A percentile compares a stretch with the other conserved stretches of the same genome.
Conservation (phyloP, 2,113 vertebrate genomes). For the Gasterosteus aculeatus region DNA sequence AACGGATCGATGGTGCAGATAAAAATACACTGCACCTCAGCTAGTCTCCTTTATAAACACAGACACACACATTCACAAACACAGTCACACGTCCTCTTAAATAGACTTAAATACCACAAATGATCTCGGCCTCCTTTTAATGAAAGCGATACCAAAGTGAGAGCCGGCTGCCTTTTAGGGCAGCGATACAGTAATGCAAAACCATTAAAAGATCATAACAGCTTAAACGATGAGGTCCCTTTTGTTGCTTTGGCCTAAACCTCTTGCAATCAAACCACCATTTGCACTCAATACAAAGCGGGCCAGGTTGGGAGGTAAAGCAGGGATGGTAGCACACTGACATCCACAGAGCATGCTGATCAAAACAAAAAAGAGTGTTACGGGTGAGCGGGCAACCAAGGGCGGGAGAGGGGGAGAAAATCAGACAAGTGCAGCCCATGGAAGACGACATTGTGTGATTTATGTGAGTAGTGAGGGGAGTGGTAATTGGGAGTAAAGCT, state of each 20-base stretch:
- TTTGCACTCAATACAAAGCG: slow-evolving; percentile 58
- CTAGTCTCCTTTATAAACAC: slow-evolving; percentile 70
- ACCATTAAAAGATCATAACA: slow-evolving; percentile 80
- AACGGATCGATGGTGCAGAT: slow-evolving; percentile 78
- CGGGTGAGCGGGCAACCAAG: not conserved
- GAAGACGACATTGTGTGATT: slow-evolving; percentile 70
- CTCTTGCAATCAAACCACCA: slow-evolving; percentile 65
- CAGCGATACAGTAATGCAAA: slow-evolving; percentile 73
- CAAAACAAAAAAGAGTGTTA: not conserved
- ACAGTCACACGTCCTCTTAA: slow-evolving; percentile 63
- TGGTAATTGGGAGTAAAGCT: slow-evolving; percentile 79
- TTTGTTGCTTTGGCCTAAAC: slow-evolving; percentile 67
- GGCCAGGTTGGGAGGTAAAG: slow-evolving; percentile 60
- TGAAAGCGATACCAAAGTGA: slow-evolving; percentile 76
- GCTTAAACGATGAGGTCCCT: slow-evolving; percentile 71
- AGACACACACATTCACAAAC: slow-evolving; percentile 63
- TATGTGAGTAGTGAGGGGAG: slow-evolving; percentile 69
- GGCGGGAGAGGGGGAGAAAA: slow-evolving; percentile 39
- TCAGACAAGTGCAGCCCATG: slow-evolving; percentile 58
- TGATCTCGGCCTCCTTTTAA: slow-evolving; percentile 70
- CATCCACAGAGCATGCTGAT: slow-evolving; percentile 19
- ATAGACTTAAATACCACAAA: slow-evolving; percentile 74
- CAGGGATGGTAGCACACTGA: slow-evolving; percentile 41
- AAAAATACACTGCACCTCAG: slow-evolving; percentile 80
- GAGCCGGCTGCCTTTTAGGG: slow-evolving; percentile 66